Base-by-base conservation (phyloP, 1,140 invertebrate species). In the Hyles euphorbiae region DNA sequence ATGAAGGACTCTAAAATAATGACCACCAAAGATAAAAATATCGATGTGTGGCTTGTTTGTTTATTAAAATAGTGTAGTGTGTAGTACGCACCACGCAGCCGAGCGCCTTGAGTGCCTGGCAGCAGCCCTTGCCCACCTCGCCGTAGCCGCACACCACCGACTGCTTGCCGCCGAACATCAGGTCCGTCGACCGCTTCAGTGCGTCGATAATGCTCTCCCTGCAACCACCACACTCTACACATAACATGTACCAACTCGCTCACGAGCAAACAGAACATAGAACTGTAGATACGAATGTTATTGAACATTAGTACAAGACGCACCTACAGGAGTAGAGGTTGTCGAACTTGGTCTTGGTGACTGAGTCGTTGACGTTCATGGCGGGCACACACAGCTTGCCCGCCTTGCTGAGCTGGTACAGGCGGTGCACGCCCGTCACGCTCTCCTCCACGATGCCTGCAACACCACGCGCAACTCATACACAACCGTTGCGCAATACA, bases 271-370 rank as follows among this genome's bases (percentile, higher is more conserved):
- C 9, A 5, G 44, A 46, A 11, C 7, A 10, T 46, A 11, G 44
- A 46, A 1, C 0, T 10, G 1, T 32, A 50, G 6, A 50, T 9
- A 22, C 2, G 2, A 22, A 22, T 22, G 22, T 22, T 22, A 22
- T 22, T 22, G 22, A 22, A 22, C 22, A 2, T 22, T 22, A 22
- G 22, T 22, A 22, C 22, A 22, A 22, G 22, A 22, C 91, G 92
- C 89, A 97, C 96, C 96, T 95, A 86, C 97, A 98, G 68, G 95
- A 96, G 83, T 98, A 98, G 32, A 98, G 90, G 89, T 98, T 99
- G 83, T 99, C 98, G 87, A 98, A 99, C 91, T 99, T 99, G n/a
- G 97, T 99, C 92, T 99, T 99, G 0, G 97, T 99, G 6, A 99
- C 98, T 32, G 97, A 98, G 89, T 99, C 98, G 81, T 99, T 99